Conservation (phyloP, 2,113 vertebrate species). For the Apistogramma diplotaenia region DNA sequence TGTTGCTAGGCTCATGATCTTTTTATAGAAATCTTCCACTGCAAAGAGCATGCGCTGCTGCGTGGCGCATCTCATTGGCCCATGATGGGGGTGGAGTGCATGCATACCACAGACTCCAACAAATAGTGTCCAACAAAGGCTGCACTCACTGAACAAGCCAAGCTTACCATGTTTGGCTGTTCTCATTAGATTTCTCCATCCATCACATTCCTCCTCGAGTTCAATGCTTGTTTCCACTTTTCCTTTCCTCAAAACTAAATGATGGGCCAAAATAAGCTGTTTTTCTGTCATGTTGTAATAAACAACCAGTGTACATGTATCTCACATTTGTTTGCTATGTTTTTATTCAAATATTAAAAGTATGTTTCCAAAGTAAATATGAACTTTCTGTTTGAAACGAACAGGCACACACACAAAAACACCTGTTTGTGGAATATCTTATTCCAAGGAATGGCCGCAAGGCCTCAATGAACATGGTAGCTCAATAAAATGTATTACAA, state of each 20-base stretch:
- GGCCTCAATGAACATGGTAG: not conserved
- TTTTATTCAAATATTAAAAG: not conserved
- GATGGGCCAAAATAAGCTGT: not conserved
- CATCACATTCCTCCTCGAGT: not conserved
- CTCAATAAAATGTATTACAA: not conserved
- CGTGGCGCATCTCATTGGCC: constrained; percentile 58
- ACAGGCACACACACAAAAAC: not conserved
- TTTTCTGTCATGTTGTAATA: not conserved
- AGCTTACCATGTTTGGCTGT: constrained; percentile 16
- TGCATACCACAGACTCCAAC: constrained; percentile 35
- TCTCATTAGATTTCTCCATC: not conserved
- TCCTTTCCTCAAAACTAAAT: not conserved
- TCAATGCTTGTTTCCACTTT: not conserved
- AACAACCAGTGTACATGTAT: not conserved
- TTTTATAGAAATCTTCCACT: constrained; percentile 64
- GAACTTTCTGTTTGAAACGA: not conserved
- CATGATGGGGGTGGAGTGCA: constrained; percentile 55
- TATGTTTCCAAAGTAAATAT: not conserved
- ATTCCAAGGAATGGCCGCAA: not conserved
- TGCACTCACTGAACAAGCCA: not conserved
- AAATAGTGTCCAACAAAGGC: constrained; percentile 18
- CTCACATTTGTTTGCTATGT: not conserved
- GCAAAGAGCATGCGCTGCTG: constrained; percentile 42
- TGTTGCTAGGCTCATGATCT: constrained; percentile 70
- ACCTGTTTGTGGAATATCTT: not conserved